Evolutionary conservation across 30 jellyfish, hydroid and myxozoan genomes (phyloP).

Genomic region (Pseudorhiza aurosa): DNA sequence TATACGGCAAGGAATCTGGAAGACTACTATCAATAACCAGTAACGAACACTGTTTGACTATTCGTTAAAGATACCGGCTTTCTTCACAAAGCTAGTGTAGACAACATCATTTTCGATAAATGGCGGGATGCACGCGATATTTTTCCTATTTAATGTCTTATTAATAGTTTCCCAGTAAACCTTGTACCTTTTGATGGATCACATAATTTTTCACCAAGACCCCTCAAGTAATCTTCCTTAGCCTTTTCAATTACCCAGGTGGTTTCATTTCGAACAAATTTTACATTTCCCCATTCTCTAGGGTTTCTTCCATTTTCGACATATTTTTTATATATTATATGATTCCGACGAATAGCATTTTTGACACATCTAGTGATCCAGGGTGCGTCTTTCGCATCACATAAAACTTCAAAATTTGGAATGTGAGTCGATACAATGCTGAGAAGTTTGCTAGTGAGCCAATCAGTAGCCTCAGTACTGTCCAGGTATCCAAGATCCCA

Average conservation of each 20-base stretch:
- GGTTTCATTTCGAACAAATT: constrained; percentile 30
- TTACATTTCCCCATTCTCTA: constrained; percentile 19
- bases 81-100: constrained; percentile 15
- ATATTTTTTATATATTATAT: constrained; percentile 12
- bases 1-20: constrained; percentile 12
- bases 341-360: constrained; percentile 2
- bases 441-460: not conserved
- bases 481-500: constrained; percentile 8
- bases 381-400: constrained; percentile 39
- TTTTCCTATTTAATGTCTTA: constrained; percentile 24
- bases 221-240: constrained; percentile 16
- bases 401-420: constrained; percentile 10
- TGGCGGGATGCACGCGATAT: not conserved
- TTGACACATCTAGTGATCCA: constrained; percentile 21
- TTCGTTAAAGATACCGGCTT: constrained; percentile 25
- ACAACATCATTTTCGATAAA: not conserved
- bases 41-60: constrained; percentile 13
- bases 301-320: constrained; percentile 12
- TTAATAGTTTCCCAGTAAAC: constrained; percentile 27
- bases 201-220: constrained; percentile 26
- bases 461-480: constrained; percentile 14
- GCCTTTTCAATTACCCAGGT: constrained; percentile 31
- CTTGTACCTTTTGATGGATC: constrained; percentile 41
- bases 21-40: not conserved
- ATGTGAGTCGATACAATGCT: not conserved